These are phyloP conservation scores for Bathynomus jamesi DNA, from an alignment of 1,140 invertebrate species.

Conservation along the genomic window DNA sequence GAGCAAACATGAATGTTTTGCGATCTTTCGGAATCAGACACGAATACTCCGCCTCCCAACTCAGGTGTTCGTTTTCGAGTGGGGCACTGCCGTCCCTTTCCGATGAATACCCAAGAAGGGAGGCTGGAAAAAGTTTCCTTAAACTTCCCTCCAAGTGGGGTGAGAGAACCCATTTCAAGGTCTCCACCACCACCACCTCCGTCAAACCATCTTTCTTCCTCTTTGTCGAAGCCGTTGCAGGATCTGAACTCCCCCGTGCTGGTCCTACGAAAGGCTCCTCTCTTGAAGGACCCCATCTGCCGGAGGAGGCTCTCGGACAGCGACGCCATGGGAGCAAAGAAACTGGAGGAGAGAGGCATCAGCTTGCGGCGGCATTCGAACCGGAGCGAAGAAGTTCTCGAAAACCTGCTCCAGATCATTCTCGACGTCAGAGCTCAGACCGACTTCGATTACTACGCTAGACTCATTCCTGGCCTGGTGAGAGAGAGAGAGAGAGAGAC, in stretches of 20 bases:
- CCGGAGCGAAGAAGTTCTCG: background rate
- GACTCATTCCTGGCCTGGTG: conserved; percentile 27
- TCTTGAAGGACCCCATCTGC: background rate
- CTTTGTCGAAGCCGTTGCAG: background rate
- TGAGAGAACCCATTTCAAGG: no score
- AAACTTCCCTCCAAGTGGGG: no score
- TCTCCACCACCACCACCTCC: no score
- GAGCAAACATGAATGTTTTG: no score
- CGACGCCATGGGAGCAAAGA: background rate
- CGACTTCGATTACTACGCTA: conserved; percentile 26
- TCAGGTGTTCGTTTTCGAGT: no score
- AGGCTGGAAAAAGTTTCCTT: no score
- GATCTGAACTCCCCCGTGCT: background rate
- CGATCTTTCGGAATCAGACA: no score
- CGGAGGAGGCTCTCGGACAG: background rate
- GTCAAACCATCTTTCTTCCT: no score
- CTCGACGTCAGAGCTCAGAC: conserved; percentile 12
- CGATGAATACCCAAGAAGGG: no score
- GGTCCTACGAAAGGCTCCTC: background rate
- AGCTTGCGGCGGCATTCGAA: background rate
- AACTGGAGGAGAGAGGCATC: background rate
- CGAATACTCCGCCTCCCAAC: no score
- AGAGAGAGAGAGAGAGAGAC: background rate
- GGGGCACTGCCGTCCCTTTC: no score
- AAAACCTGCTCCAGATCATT: conserved; percentile 17